phyloP scores from a whole-genome alignment of 1,140 invertebrate genomes.

The Carposina sasakii region DNA sequence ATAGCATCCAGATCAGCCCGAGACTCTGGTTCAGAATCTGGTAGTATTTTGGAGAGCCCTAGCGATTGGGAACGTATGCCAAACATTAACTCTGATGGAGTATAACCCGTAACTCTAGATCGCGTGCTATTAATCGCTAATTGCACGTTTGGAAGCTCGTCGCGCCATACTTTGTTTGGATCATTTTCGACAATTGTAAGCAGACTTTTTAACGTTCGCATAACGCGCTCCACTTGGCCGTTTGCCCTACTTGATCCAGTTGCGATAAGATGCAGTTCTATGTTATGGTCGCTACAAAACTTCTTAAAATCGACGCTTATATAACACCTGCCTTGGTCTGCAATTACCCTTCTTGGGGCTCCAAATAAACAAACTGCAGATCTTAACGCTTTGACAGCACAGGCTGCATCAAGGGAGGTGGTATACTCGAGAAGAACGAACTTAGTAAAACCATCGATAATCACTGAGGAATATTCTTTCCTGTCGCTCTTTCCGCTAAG shows the following conservation, averaged over 20 bases:
- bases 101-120: slow-evolving; percentile 26
- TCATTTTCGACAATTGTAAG: slow-evolving; percentile 26
- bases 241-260: slow-evolving; percentile 35
- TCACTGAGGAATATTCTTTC: slow-evolving; percentile 28
- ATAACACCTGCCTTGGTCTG: slow-evolving; percentile 33
- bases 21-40: neutral
- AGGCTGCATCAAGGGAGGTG: slow-evolving; percentile 20
- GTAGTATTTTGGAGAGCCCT: slow-evolving; percentile 19
- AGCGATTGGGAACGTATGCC: slow-evolving; percentile 24
- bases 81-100: slow-evolving; percentile 30
- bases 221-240: slow-evolving; percentile 31
- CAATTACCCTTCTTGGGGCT: slow-evolving; percentile 33
- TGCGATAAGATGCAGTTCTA: slow-evolving; percentile 36
- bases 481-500: slow-evolving; percentile 27
- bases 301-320: slow-evolving; percentile 23
- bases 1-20: slow-evolving; percentile 18
- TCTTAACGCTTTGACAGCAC: slow-evolving; percentile 24
- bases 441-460: slow-evolving; percentile 34
- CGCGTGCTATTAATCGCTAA: slow-evolving; percentile 32
- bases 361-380: slow-evolving; percentile 31
- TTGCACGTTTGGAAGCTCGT: slow-evolving; percentile 28
- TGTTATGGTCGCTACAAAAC: slow-evolving; percentile 26
- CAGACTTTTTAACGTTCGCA: slow-evolving; percentile 27
- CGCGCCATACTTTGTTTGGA: slow-evolving; percentile 28
- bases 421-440: slow-evolving; percentile 27